phyloP scores from a whole-genome alignment of 1,140 invertebrate genomes.

The Tetramorium alpestre region DNA sequence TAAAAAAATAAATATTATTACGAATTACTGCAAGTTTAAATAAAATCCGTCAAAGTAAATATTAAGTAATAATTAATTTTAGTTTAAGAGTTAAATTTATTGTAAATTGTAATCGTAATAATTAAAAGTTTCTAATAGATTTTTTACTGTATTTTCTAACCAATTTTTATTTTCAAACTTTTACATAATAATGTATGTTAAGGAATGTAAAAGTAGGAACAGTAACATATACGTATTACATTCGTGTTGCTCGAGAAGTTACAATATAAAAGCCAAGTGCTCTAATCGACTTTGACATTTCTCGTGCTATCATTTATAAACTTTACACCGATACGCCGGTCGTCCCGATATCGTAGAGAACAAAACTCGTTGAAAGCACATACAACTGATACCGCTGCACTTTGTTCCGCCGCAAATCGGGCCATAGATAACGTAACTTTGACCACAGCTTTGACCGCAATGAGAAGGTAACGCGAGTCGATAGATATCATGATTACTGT shows the following conservation, averaged over 20 bases:
- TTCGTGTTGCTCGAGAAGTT: constrained; percentile 16
- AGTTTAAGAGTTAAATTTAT: background rate
- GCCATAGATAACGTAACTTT: constrained; percentile 41
- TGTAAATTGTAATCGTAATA: no score
- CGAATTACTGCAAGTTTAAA: no score
- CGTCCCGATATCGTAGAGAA: constrained; percentile 36
- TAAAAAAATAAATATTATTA: background rate
- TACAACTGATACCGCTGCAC: constrained; percentile 30
- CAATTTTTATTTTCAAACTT: no score
- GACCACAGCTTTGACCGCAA: constrained; percentile 16
- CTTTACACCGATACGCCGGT: constrained; percentile 18
- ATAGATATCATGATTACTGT: background rate
- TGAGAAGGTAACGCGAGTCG: background rate
- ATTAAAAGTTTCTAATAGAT: no score
- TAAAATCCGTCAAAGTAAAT: no score
- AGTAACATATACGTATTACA: background rate
- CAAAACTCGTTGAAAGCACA: constrained; percentile 29
- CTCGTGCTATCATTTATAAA: constrained; percentile 44
- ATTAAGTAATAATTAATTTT: background rate
- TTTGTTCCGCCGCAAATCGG: constrained; percentile 41
- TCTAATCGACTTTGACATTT: constrained; percentile 24
- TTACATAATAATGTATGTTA: background rate
- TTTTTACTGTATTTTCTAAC: no score
- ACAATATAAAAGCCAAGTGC: background rate
- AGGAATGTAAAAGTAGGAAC: background rate